phyloP scores from a whole-genome alignment of 2,113 vertebrate species.

The Eurystomus gularis region DNA sequence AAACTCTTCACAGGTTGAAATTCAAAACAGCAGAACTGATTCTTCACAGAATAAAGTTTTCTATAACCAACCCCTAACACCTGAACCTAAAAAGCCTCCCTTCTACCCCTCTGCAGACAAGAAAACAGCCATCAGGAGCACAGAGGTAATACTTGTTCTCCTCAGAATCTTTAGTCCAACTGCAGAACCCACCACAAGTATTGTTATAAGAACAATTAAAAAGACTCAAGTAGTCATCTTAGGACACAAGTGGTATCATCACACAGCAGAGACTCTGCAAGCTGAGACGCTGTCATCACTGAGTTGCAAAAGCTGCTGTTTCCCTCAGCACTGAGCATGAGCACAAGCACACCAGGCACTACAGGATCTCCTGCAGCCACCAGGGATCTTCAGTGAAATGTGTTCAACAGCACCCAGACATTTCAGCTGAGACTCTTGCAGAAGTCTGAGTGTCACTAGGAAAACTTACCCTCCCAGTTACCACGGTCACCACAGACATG shows the following conservation, averaged over 20 bases:
- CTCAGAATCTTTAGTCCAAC: not conserved
- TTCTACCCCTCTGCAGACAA: not conserved
- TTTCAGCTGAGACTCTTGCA: not conserved
- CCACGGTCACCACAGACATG: constrained; percentile 78
- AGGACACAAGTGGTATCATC: not conserved
- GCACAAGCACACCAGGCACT: rapidly evolving
- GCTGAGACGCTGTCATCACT: rapidly evolving
- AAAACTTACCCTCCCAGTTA: constrained; percentile 77
- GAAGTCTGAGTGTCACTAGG: not conserved
- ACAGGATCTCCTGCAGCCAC: not conserved
- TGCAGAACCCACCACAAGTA: not conserved
- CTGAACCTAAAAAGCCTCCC: not conserved
- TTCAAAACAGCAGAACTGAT: not conserved
- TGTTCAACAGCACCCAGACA: not conserved
- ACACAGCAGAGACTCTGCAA: not conserved
- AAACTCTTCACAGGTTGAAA: not conserved
- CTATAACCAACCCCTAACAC: not conserved
- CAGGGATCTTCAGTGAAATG: not conserved
- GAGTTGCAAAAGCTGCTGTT: not conserved
- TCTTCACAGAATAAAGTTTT: not conserved
- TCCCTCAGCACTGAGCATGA: not conserved
- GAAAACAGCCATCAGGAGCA: not conserved
- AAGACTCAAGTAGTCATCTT: not conserved
- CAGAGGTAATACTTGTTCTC: not conserved
- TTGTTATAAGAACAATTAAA: not conserved